These are phyloP conservation scores for Drosophila saltans DNA, from an alignment of 1,140 invertebrate species.

Conservation along the genomic window DNA sequence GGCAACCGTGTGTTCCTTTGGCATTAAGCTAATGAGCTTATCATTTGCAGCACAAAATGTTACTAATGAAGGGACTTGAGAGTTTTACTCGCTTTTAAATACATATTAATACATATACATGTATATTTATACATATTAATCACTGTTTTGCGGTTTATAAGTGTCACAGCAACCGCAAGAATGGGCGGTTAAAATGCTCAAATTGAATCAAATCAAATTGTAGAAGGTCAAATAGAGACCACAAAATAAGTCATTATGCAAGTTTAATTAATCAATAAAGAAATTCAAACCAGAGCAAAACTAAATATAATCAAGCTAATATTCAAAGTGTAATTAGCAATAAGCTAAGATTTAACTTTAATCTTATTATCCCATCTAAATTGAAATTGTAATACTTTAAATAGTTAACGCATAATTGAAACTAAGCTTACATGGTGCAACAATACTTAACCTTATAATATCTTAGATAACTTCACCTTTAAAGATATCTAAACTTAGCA, in stretches of 20 bases:
- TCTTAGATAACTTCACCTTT: no score
- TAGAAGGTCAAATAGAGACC: background rate
- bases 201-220: background rate
- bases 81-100: constrained; percentile 24
- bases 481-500: no score
- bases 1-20: constrained; percentile 6
- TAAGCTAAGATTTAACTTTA: no score
- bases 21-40: constrained; percentile 69
- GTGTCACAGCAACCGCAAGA: constrained; percentile 4
- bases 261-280: no score
- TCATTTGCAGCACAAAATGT: constrained; percentile 38
- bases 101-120: constrained; percentile 23
- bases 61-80: constrained; percentile 56
- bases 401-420: no score
- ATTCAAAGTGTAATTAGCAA: no score
- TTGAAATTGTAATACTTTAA: no score
- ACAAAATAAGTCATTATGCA: background rate
- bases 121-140: constrained; percentile 15
- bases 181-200: background rate
- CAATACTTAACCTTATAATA: no score
- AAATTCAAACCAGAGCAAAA: no score
- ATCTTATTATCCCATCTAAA: no score
- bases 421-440: no score
- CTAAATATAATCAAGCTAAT: no score
- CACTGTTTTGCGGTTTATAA: constrained; percentile 12